Percentiles rank a stretch among this genome's conserved stretches.
These are phyloP conservation scores for Coptotermes formosanus DNA, from an alignment of 1,140 invertebrate genomes.

Conservation along the genomic window DNA sequence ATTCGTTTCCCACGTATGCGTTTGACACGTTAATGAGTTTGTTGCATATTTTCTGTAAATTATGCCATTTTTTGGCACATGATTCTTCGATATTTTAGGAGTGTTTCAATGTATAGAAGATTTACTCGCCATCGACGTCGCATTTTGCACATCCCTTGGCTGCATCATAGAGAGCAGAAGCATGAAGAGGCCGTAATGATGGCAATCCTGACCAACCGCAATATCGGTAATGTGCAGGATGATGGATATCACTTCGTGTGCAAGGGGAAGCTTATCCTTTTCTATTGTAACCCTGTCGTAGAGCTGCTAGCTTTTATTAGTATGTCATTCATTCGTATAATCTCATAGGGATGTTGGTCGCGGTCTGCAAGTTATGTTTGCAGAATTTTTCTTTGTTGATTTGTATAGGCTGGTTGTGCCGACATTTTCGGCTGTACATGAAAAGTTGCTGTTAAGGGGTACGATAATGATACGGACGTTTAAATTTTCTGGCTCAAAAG, in stretches of 20 bases:
- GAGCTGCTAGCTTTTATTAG: not conserved
- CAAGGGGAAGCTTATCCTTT: slow-evolving; percentile 9
- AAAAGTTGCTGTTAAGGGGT: not conserved
- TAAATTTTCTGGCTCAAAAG: not conserved
- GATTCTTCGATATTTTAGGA: too few species aligned
- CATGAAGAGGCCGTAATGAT: not conserved
- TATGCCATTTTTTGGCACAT: too few species aligned
- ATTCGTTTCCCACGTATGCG: too few species aligned
- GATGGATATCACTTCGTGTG: not conserved
- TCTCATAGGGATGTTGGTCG: not conserved
- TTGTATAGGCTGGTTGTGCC: not conserved
- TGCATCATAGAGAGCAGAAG: not conserved
- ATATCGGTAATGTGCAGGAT: not conserved
- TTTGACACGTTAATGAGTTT: too few species aligned
- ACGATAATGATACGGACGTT: not conserved
- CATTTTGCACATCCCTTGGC: not conserved
- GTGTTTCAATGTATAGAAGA: too few species aligned
- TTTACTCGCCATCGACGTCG: too few species aligned
- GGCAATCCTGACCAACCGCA: slow-evolving; percentile 6
- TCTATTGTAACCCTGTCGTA: not conserved
- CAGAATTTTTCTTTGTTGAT: not conserved
- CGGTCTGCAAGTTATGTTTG: slow-evolving; percentile 14
- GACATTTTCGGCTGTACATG: not conserved
- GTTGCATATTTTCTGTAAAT: too few species aligned
- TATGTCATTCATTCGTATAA: slow-evolving; percentile 4